Evolutionary conservation across 2,113 vertebrate species (phyloP).

Genomic region (Bos javanicus): DNA sequence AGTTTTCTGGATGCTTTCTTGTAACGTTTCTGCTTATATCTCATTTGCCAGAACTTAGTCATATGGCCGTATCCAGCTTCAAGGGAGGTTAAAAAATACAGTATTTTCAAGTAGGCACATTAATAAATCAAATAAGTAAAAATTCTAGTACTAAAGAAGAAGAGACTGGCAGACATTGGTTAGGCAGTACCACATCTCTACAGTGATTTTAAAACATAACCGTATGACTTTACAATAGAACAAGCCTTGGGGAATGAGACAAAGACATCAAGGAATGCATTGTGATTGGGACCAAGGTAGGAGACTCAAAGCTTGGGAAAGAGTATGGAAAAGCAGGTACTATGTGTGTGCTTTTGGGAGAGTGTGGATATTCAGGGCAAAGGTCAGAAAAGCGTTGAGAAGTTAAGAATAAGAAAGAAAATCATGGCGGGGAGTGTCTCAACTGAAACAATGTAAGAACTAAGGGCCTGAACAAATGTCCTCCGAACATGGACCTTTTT

Average conservation of each 20-base stretch:
- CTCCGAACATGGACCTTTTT: neutral
- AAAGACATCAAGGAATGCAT: neutral
- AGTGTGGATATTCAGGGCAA: neutral
- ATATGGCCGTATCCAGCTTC: neutral
- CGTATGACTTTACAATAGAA: neutral
- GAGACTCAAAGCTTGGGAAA: neutral
- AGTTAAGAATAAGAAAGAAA: neutral
- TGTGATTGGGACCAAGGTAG: neutral
- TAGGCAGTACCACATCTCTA: neutral
- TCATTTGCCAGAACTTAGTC: neutral
- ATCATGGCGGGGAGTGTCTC: neutral
- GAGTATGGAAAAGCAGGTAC: neutral
- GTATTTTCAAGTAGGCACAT: neutral
- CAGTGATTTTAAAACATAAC: neutral
- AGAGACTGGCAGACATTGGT: neutral
- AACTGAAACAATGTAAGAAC: neutral
- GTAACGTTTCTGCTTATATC: neutral
- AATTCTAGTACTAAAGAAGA: neutral
- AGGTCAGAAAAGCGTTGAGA: neutral
- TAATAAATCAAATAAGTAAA: neutral
- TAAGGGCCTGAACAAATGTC: neutral
- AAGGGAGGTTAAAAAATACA: neutral
- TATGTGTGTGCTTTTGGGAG: neutral
- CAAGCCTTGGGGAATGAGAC: neutral
- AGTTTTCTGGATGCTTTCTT: neutral